These are phyloP conservation scores for Plusia festucae DNA, from an alignment of 2,888 invertebrate genomes.

Conservation along the genomic window DNA sequence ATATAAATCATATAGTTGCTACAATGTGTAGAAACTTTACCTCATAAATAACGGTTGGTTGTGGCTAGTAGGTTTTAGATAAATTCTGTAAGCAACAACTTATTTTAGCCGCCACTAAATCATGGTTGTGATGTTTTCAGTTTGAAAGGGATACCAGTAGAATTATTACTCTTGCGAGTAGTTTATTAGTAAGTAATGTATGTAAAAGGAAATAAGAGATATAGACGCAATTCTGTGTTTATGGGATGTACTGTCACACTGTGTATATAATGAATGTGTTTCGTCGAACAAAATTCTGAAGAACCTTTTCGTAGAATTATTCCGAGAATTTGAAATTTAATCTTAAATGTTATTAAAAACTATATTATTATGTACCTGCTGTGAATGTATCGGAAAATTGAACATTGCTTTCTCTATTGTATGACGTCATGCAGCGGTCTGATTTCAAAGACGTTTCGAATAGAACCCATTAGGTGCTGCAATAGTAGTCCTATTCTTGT, in stretches of 20 bases:
- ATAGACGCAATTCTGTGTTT: too few relatives aligned
- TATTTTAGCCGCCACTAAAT: slow-evolving; percentile 55
- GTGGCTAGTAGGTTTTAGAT: slow-evolving; percentile 68
- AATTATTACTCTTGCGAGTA: slow-evolving; percentile 23
- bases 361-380: background rate
- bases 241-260: too few relatives aligned
- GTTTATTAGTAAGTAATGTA: slow-evolving; percentile 16
- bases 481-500: background rate
- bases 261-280: too few relatives aligned
- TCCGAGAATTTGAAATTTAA: background rate
- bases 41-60: slow-evolving; percentile 75
- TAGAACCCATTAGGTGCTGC: background rate
- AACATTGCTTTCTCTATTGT: background rate
- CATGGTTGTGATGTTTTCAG: slow-evolving; percentile 54
- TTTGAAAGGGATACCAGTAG: slow-evolving; percentile 40
- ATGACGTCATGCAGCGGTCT: background rate
- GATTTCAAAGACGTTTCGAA: background rate
- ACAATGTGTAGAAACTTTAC: slow-evolving; percentile 72
- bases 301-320: too few relatives aligned
- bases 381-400: background rate
- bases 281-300: too few relatives aligned
- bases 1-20: slow-evolving; percentile 73
- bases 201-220: slow-evolving; percentile 9
- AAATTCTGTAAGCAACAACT: slow-evolving; percentile 64
- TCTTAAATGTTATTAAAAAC: background rate